These are phyloP conservation scores for Sturnus vulgaris DNA, from an alignment of 2,113 vertebrate species.

Conservation along the genomic window DNA sequence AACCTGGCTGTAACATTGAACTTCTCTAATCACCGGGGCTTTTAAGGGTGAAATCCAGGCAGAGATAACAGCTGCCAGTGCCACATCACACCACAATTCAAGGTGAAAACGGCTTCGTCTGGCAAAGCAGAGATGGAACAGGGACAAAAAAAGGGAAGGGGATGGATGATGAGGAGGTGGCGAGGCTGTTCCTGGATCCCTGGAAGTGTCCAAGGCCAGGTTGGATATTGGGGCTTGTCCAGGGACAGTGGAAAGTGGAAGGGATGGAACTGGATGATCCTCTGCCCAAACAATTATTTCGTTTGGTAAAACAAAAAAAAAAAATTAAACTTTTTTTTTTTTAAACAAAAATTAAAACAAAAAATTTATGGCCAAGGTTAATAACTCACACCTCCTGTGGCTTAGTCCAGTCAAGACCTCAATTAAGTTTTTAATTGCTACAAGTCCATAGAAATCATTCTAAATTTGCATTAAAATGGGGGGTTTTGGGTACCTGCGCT, in stretches of 20 bases:
- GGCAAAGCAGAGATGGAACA: not conserved
- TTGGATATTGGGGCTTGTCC: rapidly evolving
- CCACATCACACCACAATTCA: not conserved
- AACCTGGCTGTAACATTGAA: not conserved
- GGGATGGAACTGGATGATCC: rapidly evolving
- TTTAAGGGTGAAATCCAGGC: not conserved
- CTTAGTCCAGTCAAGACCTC: not conserved
- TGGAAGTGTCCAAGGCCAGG: not conserved
- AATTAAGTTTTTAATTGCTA: not conserved
- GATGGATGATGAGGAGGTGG: not conserved
- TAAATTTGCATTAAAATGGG: not conserved
- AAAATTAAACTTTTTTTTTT: no score
- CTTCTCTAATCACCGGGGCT: not conserved
- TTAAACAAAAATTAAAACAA: no score
- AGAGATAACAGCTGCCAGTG: not conserved
- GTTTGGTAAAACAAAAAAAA: no score
- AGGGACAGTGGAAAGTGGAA: rapidly evolving
- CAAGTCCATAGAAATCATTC: not conserved
- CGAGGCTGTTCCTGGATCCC: not conserved
- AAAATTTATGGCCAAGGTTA: not conserved
- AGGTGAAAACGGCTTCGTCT: not conserved
- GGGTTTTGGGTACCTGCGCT: not conserved
- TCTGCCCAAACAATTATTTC: not conserved
- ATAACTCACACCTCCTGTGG: not conserved
- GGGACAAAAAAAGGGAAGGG: not conserved